Percentiles rank a stretch among this genome's conserved stretches.
Evolutionary conservation across 2,888 invertebrate genomes (phyloP).

Genomic region (Xylota segnis): DNA sequence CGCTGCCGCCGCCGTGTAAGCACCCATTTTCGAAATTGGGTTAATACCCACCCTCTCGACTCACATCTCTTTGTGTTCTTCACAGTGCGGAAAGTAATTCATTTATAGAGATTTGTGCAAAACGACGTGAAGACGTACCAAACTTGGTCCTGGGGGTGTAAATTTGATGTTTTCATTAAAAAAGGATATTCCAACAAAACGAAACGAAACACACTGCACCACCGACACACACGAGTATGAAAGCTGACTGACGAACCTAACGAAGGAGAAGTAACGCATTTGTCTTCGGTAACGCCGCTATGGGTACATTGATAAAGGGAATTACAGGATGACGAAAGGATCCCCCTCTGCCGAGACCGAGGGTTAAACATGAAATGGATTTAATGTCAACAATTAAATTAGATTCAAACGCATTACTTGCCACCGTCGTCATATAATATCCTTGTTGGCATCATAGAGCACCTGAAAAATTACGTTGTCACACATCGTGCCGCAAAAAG

Average conservation of each 20-base stretch:
- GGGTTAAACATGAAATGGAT: conserved; percentile 19
- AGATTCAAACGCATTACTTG: conserved; percentile 18
- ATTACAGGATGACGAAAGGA: background rate
- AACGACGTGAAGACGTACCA: conserved; percentile 24
- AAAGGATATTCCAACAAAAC: background rate
- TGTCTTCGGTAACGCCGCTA: background rate
- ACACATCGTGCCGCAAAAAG: conserved; percentile 12
- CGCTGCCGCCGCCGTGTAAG: background rate
- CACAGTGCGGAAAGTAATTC: conserved; percentile 33
- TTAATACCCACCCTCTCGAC: conserved; percentile 3
- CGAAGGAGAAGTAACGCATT: conserved; percentile 16
- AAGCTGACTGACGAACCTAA: background rate
- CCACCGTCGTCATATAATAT: background rate
- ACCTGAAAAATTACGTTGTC: conserved; percentile 38
- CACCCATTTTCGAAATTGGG: conserved; percentile 20
- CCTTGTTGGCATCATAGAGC: conserved; percentile 7
- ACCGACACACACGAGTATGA: background rate
- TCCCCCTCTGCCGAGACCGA: background rate
- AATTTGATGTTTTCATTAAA: conserved; percentile 22
- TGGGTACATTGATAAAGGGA: conserved; percentile 5
- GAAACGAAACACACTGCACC: background rate
- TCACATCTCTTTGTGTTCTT: background rate
- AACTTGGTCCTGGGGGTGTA: background rate
- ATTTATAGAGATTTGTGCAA: conserved; percentile 42
- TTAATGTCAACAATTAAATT: conserved; percentile 50